phyloP scores from a whole-genome alignment of 2,113 vertebrate genomes.

The Trematocara stigmaticum region DNA sequence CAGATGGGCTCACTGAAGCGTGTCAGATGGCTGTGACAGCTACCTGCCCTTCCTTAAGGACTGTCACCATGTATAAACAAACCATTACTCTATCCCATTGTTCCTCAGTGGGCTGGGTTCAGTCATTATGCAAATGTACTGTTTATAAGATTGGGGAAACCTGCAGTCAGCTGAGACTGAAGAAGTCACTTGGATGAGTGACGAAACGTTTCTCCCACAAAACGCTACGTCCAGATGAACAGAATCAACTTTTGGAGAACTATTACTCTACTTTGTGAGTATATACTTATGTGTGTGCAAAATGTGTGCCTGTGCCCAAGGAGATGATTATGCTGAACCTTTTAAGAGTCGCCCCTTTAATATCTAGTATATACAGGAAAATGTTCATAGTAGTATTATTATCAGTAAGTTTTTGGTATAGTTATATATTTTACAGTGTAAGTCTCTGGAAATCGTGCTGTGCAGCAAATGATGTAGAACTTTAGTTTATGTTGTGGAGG shows the following conservation, averaged over 20 bases:
- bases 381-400: background rate
- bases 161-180: no score
- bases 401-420: background rate
- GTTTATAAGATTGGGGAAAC: no score
- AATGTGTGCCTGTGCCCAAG: background rate
- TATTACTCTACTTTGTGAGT: slow-evolving; percentile 39
- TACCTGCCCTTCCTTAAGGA: slow-evolving; percentile 55
- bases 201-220: no score
- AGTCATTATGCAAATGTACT: no score
- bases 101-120: no score
- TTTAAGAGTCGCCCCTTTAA: background rate
- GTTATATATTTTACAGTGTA: background rate
- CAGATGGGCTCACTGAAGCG: slow-evolving; percentile 50
- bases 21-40: slow-evolving; percentile 47
- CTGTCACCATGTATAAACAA: slow-evolving; percentile 50
- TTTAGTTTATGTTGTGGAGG: background rate
- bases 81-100: slow-evolving; percentile 24
- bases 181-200: no score
- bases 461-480: background rate
- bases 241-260: background rate
- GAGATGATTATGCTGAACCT: background rate
- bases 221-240: no score
- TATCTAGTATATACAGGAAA: background rate
- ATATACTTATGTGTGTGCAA: background rate
- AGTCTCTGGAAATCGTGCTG: background rate